Evolutionary conservation across 2,888 invertebrate species (phyloP).

Genomic region (Mesorhabditis belari): DNA sequence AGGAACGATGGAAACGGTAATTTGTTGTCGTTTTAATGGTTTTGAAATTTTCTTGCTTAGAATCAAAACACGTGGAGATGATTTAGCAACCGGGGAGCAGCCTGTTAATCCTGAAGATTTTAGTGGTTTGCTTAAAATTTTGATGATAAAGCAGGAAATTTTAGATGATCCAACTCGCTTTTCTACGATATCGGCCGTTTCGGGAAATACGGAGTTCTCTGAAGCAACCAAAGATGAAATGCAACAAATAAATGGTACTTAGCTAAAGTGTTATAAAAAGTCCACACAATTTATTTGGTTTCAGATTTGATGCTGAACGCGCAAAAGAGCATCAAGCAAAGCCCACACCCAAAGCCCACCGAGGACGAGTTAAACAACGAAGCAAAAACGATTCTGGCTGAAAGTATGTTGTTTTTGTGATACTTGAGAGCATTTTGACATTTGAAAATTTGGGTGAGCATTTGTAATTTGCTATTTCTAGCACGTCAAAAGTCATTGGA

Average conservation of each 20-base stretch:
- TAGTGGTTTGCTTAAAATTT: too few species aligned
- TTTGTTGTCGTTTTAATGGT: too few species aligned
- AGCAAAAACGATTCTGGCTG: slow-evolving; percentile 9
- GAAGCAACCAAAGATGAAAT: slow-evolving; percentile 22
- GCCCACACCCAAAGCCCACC: background rate
- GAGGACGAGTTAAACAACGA: background rate
- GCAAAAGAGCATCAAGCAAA: slow-evolving; percentile 9
- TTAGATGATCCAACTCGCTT: background rate
- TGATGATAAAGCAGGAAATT: slow-evolving; percentile 10
- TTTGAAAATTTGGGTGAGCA: too few species aligned
- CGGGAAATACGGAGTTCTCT: slow-evolving; percentile 15
- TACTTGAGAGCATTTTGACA: too few species aligned
- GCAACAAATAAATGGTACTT: slow-evolving; percentile 16
- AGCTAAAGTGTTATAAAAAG: background rate
- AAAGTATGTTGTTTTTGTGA: slow-evolving; percentile 11
- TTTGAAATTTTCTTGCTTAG: too few species aligned
- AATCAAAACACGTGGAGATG: slow-evolving; percentile 4
- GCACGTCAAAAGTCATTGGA: slow-evolving; percentile 31
- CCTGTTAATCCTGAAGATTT: slow-evolving; percentile 1
- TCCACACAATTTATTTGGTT: too few species aligned
- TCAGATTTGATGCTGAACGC: slow-evolving; percentile 19
- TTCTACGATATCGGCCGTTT: slow-evolving; percentile 9
- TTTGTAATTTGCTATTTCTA: too few species aligned
- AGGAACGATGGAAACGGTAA: background rate
- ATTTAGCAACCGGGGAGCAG: slow-evolving; percentile 4